These are phyloP conservation scores for Esox masquinongy DNA, from an alignment of 2,797 vertebrate species.

Conservation along the genomic window DNA sequence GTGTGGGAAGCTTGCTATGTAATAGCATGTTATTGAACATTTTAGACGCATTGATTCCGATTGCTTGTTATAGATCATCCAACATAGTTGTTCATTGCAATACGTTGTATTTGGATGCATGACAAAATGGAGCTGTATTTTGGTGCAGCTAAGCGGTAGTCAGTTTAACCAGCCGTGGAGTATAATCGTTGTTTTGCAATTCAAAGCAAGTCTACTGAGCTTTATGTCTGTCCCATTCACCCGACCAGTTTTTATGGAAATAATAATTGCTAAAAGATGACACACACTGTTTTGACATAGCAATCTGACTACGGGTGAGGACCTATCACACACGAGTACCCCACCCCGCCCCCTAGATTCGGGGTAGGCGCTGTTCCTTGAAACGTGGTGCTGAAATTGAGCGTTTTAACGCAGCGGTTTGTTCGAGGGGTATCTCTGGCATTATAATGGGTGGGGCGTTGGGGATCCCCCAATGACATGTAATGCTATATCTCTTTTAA, in stretches of 20 bases:
- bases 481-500: neutral
- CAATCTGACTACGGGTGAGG: neutral
- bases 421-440: neutral
- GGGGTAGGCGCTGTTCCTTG: constrained; percentile 1
- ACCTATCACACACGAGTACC: constrained; percentile 13
- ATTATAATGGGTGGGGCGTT: neutral
- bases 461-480: neutral
- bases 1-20: neutral
- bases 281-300: neutral
- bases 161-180: neutral
- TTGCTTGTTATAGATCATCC: neutral
- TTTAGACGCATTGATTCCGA: neutral
- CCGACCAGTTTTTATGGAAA: neutral
- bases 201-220: neutral
- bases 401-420: neutral
- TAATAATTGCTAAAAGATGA: neutral
- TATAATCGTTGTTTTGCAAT: neutral
- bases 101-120: neutral
- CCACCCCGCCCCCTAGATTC: neutral
- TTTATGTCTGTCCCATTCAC: neutral
- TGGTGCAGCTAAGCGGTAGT: neutral
- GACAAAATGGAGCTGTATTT: constrained; percentile 1
- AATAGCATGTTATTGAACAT: neutral
- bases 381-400: constrained; percentile 7
- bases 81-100: neutral